These are phyloP conservation scores for Noctua janthina DNA, from an alignment of 2,888 invertebrate species.

Conservation along the genomic window DNA sequence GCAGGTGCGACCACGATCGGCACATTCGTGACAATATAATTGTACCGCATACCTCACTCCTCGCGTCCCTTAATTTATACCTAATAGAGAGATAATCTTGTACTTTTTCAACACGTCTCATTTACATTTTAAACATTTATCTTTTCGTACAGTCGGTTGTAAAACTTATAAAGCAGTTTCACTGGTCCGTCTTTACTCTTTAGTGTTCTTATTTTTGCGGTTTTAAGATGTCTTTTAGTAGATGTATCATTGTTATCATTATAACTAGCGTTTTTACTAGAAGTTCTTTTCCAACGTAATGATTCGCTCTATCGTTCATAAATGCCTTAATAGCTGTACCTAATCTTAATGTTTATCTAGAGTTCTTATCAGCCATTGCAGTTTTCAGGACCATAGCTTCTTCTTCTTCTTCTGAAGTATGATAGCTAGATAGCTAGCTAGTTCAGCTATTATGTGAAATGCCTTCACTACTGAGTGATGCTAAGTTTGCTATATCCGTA, in stretches of 20 bases:
- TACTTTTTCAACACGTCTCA: constrained; percentile 87
- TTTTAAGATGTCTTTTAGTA: constrained; percentile 34
- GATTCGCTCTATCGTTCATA: not conserved
- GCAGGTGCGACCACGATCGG: constrained; percentile 73
- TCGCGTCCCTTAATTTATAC: constrained; percentile 87
- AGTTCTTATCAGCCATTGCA: not conserved
- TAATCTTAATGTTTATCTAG: not conserved
- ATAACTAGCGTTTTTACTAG: not conserved
- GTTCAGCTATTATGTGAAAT: not conserved
- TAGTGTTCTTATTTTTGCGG: constrained; percentile 47
- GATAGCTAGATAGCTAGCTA: too few species aligned
- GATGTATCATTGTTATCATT: constrained; percentile 11
- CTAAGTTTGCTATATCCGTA: not conserved
- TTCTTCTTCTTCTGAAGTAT: not conserved
- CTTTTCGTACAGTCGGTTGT: constrained; percentile 68
- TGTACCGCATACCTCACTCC: constrained; percentile 87
- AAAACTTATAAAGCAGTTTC: constrained; percentile 63
- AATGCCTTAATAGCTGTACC: not conserved
- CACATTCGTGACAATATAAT: constrained; percentile 89
- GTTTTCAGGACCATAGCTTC: not conserved
- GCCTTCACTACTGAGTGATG: not conserved
- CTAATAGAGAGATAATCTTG: constrained; percentile 89
- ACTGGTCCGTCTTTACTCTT: constrained; percentile 41
- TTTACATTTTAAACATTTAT: constrained; percentile 88
- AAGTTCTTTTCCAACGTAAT: not conserved